Base-by-base conservation (phyloP, 2,888 invertebrate genomes). In the Piscicola geometra region DNA sequence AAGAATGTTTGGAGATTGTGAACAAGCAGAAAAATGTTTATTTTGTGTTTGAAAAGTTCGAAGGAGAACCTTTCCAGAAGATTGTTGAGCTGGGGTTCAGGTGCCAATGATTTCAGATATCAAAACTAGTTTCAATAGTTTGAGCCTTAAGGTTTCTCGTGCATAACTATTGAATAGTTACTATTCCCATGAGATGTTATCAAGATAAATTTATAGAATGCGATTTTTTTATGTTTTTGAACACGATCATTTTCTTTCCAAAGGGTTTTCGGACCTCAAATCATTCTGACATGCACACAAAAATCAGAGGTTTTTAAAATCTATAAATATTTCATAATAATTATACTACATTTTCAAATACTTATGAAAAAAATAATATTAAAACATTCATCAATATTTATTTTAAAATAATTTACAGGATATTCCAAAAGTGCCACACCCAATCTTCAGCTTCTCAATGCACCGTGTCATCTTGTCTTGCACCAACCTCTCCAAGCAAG, bases 401-500 rank as follows among this genome's bases (percentile, higher is more conserved):
- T 21, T 25, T 5, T 56, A 5, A 56, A 56, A 56, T 5, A 15
- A 56, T 77, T 78, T 80, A 5, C 77, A 89, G 81, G 87, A 90
- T 0, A 90, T 94, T 80, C 94, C 94, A 0, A 88, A 90, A 75
- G 90, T 89, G 3, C 88, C 88, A 0, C 90, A 89, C 81, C 93
- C 94, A 0, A 89, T 94, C 0, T 93, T 89, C 82, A 92, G 91
- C 33, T 88, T 92, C 71, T 91, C 93, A 0, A 93, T 95, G 94
- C 83, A 83, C 50, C 83, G 81, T 41, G 77, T 84, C 2, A 78
- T 81, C 2, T 79, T 86, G 28, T 83, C 83, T 41, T 84, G 84
- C 76, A 83, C 84, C 36, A 83, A 82, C 75, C 66, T 86, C 47
- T 81, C 82, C 12, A 82, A 80, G 67, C 77, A 79, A n/a, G 47